Evolutionary conservation across 2,797 vertebrate genomes (phyloP), one percentile per base, ranked within the genome.

Genomic region (Trematocara caparti): DNA sequence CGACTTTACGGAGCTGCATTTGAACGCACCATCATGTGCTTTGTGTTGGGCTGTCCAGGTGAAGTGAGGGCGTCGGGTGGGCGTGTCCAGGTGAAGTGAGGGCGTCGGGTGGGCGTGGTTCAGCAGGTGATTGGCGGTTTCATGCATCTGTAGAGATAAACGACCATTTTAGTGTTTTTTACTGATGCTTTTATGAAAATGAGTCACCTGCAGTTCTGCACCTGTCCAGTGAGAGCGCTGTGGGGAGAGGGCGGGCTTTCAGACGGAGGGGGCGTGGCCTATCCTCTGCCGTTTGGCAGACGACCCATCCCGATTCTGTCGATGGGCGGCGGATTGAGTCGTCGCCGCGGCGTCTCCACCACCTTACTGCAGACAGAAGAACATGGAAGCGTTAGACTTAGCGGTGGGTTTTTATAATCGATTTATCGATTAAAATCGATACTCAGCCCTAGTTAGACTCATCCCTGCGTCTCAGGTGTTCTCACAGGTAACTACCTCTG

Each of bases 261-360:
- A 8, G 36, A 0, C 0, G 4, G 1, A 43, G 36, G 76, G 75
- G 82, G 62, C 1, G 82, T 21, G 59, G 76, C 64, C 83, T 98
- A 98, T 73, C 96, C 97, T 90, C 97, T 95, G 84, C 92, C 93
- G 83, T 83, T 97, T 19, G 97, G 91, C 0, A 97, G 94, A 10
- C 91, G 96, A 27, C 95, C 96, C 79, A 94, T 94, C 21, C 97
- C 97, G 8, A 99, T 97, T 76, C 97, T 90, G 93, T 99, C 98
- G 1, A 99, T 90, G 4, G 97, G 98, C 3, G 97, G 97, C 13
- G 95, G 90, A 4, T 95, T 96, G 73, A 96, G 92, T 50, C 96
- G 90, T 45, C 96, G 96, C 76, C 97, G 96, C 1, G 97, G 95
- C 80, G 95, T 87, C 80, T 96, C 95, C 5, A 92, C 92, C 1